These are phyloP conservation scores for Pogonognathellus flavescens DNA, from an alignment of 1,140 invertebrate species.

Conservation along the genomic window DNA sequence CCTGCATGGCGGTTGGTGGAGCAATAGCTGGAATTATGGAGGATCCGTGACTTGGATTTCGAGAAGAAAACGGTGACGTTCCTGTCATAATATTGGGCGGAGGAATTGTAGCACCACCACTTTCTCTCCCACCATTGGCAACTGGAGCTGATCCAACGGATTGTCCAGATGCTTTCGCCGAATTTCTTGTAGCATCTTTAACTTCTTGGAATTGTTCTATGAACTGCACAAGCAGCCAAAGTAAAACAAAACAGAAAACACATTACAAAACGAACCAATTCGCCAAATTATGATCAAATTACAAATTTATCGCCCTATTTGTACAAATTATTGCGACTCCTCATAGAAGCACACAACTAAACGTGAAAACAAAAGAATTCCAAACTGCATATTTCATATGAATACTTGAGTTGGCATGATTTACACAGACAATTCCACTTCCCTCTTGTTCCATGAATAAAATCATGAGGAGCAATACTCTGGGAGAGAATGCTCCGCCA, in stretches of 20 bases:
- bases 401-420: no score
- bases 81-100: conserved; percentile 62
- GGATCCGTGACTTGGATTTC: conserved; percentile 58
- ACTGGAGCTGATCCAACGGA: conserved; percentile 51
- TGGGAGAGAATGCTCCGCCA: no score
- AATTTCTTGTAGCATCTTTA: conserved; percentile 89
- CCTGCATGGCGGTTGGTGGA: conserved; percentile 51
- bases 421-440: no score
- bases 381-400: no score
- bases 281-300: neutral
- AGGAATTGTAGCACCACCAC: conserved; percentile 60
- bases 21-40: conserved; percentile 13
- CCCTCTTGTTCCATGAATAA: no score
- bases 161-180: conserved; percentile 66
- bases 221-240: conserved; percentile 78
- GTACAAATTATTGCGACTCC: no score
- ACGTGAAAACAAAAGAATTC: no score
- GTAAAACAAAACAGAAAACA: neutral
- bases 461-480: no score
- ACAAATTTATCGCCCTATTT: neutral
- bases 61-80: conserved; percentile 61
- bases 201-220: conserved; percentile 99
- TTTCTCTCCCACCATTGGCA: conserved; percentile 56
- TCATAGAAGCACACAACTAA: no score
- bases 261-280: neutral